These are phyloP conservation scores for Ichneumoninae sp. DNA, from an alignment of 2,888 invertebrate species.

Conservation along the genomic window DNA sequence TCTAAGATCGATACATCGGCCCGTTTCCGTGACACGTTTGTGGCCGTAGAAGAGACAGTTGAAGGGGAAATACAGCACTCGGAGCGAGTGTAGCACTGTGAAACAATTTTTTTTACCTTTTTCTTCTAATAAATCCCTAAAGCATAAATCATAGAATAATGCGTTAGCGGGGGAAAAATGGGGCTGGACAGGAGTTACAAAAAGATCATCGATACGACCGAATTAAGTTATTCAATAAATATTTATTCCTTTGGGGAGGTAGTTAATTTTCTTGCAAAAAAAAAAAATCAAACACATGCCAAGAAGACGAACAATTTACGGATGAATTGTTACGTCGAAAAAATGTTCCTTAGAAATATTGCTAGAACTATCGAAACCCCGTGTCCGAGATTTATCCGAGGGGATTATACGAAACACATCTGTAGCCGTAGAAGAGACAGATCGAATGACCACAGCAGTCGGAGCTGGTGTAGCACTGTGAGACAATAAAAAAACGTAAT, in stretches of 20 bases:
- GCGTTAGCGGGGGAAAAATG: background rate
- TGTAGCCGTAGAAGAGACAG: slow-evolving; percentile 21
- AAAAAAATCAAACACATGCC: background rate
- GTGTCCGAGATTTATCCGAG: too few species aligned
- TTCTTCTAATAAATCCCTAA: too few species aligned
- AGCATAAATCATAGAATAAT: background rate
- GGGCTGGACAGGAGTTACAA: background rate
- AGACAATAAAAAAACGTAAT: too few species aligned
- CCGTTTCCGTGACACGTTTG: slow-evolving; percentile 25
- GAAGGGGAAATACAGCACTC: too few species aligned
- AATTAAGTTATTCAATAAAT: background rate
- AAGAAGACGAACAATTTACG: background rate
- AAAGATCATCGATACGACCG: background rate
- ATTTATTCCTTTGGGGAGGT: background rate
- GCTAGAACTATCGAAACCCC: background rate
- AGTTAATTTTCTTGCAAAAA: background rate
- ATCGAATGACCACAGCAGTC: slow-evolving; percentile 22
- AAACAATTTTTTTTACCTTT: too few species aligned
- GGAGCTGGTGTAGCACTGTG: background rate
- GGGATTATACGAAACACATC: too few species aligned
- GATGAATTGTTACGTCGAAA: background rate
- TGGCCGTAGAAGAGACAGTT: background rate
- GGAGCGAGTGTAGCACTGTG: too few species aligned
- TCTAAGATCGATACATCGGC: background rate
- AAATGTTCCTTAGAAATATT: background rate